Evolutionary conservation across 2,113 vertebrate species (phyloP), one percentile per base, ranked within the genome.

Genomic region (Rhea americana): DNA sequence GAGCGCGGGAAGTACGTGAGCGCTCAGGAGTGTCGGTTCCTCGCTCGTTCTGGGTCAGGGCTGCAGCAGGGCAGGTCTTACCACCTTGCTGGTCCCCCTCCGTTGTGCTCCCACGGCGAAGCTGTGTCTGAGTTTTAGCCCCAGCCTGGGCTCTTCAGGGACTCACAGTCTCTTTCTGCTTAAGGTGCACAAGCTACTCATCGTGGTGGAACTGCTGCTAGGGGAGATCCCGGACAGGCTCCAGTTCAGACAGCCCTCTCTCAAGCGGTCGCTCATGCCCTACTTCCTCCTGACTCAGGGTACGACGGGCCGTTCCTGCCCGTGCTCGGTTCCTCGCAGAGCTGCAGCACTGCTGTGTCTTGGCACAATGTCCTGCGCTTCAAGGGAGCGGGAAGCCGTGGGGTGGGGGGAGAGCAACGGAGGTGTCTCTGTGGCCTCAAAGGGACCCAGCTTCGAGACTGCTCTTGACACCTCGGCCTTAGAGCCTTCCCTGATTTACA

Each of bases 281-380:
- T 99, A 99, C 97, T 99, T 99, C 97, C 98, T 99, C 90, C 98
- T 99, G 85, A 99, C 99, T 16, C 99, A 99, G 96, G 99, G 99
- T 99, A 96, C 12, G 67, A 37, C 3, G 0, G 1, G 41, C 48
- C 4, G 1, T 55, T 58, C 47, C 32, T 20, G 51, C 26, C 15
- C 25, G 2, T 8, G 10, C 41, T 32, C 9, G 2, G 19, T 18
- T 28, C 41, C 45, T 78, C 56, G 15, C 14, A 20, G 67, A 70
- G 45, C 30, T 32, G 25, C 18, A 15, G 30, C 19, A 5, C 11
- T 41, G 43, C 3, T 2, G 9, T 25, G 20, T 20, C 43, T 12
- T 2, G 30, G 65, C 8, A 2, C 39, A 1, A 3, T 0, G 9
- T 20, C 37, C 26, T 1, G 1, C 0, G 3, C 76, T 58, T 5